Conservation (phyloP, 2,888 invertebrate species). For the Euphydryas editha region DNA sequence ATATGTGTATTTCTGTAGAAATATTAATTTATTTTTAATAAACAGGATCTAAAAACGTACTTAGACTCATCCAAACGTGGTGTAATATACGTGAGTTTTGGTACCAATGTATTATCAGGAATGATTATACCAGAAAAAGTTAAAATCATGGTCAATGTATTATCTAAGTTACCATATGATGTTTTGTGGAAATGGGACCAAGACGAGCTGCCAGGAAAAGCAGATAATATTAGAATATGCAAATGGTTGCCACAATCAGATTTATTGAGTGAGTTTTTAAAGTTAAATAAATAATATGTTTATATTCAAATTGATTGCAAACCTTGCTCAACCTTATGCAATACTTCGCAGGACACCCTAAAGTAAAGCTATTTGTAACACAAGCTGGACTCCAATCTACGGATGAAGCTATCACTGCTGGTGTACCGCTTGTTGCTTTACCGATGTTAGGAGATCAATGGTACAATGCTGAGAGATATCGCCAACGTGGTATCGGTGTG, state of each 20-base stretch:
- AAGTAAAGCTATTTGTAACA: conserved; percentile 64
- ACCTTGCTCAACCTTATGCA: no score
- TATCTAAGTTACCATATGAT: conserved; percentile 55
- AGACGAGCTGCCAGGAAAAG: conserved; percentile 46
- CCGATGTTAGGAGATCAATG: no score
- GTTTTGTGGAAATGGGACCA: no score
- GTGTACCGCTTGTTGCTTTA: no score
- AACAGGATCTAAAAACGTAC: conserved; percentile 64
- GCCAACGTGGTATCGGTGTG: conserved; percentile 53
- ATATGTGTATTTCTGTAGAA: no score
- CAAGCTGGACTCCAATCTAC: no score
- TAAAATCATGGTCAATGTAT: conserved; percentile 49
- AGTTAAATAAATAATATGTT: not conserved
- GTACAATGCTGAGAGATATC: conserved; percentile 69
- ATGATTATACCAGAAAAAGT: not conserved
- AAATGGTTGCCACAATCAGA: conserved; percentile 65
- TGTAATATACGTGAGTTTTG: conserved; percentile 68
- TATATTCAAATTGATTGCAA: no score
- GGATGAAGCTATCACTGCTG: no score
- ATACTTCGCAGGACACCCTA: conserved; percentile 61
- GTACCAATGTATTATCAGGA: conserved; percentile 48
- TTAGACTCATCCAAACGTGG: conserved; percentile 71
- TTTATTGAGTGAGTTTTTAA: conserved; percentile 44
- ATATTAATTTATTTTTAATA: no score
- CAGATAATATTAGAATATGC: conserved; percentile 53